Percentiles rank a stretch among this genome's conserved stretches.
Evolutionary conservation across 2,113 vertebrate genomes (phyloP).

Genomic region (Pelmatolapia mariae): DNA sequence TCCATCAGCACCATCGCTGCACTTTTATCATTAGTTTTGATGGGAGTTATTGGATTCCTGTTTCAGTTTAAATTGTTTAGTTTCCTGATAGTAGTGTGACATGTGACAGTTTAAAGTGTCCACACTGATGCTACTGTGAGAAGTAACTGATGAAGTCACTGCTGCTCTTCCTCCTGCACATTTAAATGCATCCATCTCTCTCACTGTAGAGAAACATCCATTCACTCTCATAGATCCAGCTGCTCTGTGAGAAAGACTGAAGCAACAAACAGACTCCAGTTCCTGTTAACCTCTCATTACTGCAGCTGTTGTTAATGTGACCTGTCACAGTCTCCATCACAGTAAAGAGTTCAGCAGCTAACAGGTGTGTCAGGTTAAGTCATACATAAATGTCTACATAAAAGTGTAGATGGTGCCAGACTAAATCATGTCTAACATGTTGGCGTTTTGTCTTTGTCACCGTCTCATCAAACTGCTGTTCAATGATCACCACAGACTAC

Average conservation of each 20-base stretch:
- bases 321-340: not conserved
- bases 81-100: not conserved
- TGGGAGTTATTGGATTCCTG: not conserved
- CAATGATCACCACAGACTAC: fast-evolving
- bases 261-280: not conserved
- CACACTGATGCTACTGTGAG: not conserved
- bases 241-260: not conserved
- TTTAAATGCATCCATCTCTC: fast-evolving
- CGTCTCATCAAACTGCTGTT: fast-evolving
- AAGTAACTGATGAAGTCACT: not conserved
- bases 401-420: not conserved
- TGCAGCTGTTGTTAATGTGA: not conserved
- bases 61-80: not conserved
- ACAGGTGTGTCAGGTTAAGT: not conserved
- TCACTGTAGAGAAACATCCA: not conserved
- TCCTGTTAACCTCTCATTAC: not conserved
- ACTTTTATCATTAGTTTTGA: not conserved
- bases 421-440: not conserved
- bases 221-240: not conserved
- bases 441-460: fast-evolving
- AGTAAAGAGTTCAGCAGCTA: not conserved
- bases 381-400: fast-evolving
- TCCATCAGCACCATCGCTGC: not conserved
- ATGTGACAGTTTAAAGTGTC: not conserved
- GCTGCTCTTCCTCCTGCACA: not conserved